Evolutionary conservation across 2,113 vertebrate genomes (phyloP), one percentile per base, ranked within the genome.

Genomic region (Actenoides hombroni): DNA sequence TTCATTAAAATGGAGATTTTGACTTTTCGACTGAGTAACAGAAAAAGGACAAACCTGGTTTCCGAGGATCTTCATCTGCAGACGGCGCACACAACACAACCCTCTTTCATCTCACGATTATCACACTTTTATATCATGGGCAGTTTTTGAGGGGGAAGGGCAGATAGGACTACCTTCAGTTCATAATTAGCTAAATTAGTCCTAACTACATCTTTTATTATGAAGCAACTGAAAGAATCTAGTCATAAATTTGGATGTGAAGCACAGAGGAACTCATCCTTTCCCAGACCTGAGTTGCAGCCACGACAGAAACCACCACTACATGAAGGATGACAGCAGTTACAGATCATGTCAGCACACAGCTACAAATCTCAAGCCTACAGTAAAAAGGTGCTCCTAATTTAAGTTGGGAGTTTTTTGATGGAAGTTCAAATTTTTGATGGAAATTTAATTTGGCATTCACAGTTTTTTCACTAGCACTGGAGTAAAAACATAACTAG

Each of bases 1-100:
- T 96, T 97, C 92, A 92, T 94, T 86, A 96, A 97, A 97, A 96
- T 92, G 85, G 90, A 96, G 87, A 95, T 73, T 95, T 96, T 92
- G 73, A 81, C 94, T 96, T 94, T 96, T 94, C 94, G 94, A 79
- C 92, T 96, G 92, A 96, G 85, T 71, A 96, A 83, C 73, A 89
- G 87, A 90, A 95, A 95, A 97, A 92, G 83, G 87, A 93, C 92
- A 91, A 95, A 97, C 88, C 78, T 93, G 69, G 61, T 81, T 96
- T 92, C 95, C 21, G 3, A 92, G 67, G 68, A 64, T 89, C 69
- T 90, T 92, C 86, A 86, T 61, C 57, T 48, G 86, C 86, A 94
- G 70, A 76, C 44, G 76, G 86, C 8, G 8, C 57, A 46, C 49
- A 44, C 49, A 83, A 26, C 7, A 3, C 51, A 77, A 51, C 48